Conservation (phyloP, 2,113 vertebrate species). For the Elephas maximus region DNA sequence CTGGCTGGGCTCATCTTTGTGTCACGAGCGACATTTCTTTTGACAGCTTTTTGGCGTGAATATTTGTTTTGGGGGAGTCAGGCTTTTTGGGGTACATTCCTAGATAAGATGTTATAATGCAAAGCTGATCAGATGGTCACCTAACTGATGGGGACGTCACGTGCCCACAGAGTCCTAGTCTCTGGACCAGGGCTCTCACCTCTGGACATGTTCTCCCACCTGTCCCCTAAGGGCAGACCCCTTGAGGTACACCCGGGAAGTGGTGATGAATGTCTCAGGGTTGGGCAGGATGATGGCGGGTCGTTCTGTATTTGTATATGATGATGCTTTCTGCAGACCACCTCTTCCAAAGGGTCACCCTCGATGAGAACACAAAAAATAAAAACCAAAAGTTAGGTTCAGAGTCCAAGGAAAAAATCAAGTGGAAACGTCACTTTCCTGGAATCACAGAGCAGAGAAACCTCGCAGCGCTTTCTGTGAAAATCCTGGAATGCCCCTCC, state of each 20-base stretch:
- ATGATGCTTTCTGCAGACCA: background rate
- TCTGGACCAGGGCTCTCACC: too few relatives aligned
- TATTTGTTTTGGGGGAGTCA: background rate
- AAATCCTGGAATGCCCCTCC: too few relatives aligned
- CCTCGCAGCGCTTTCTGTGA: background rate
- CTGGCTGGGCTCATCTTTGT: background rate
- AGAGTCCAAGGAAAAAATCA: background rate
- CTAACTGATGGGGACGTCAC: fast-evolving
- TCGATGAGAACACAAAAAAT: background rate
- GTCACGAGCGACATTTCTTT: background rate
- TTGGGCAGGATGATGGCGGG: background rate
- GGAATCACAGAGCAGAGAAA: background rate
- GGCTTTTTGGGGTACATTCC: background rate
- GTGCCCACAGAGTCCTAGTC: background rate
- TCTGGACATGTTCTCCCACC: background rate
- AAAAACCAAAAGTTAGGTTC: background rate
- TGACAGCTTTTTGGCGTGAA: background rate
- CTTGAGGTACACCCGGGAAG: background rate
- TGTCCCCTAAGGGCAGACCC: fast-evolving
- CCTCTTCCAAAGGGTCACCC: background rate
- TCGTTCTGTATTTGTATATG: background rate
- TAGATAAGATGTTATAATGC: background rate
- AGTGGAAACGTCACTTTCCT: background rate
- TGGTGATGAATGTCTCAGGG: background rate
- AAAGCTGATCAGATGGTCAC: background rate